These are phyloP conservation scores for Pachyrhynchus sulphureomaculatus DNA, from an alignment of 1,140 invertebrate species.

Conservation along the genomic window DNA sequence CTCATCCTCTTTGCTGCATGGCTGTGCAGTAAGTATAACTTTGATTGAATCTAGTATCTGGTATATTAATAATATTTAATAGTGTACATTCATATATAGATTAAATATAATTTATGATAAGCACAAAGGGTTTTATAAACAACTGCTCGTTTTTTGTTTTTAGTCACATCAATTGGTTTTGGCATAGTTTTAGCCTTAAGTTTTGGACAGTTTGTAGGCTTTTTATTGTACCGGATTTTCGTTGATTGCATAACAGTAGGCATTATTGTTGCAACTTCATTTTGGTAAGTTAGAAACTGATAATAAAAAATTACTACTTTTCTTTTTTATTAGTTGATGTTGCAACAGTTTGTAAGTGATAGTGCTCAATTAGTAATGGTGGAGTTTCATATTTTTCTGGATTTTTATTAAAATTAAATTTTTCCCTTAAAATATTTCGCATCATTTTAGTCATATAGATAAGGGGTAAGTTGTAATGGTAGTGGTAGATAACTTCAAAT, in stretches of 20 bases:
- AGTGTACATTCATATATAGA: too few species aligned
- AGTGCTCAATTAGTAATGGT: too few species aligned
- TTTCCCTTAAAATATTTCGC: too few species aligned
- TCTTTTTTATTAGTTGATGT: constrained; percentile 5
- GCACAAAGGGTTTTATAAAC: too few species aligned
- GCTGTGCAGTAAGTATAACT: constrained; percentile 72
- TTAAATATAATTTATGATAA: too few species aligned
- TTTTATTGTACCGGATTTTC: constrained; percentile 90
- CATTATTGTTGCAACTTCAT: constrained; percentile 81
- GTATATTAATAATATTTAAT: too few species aligned
- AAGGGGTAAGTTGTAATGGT: too few species aligned
- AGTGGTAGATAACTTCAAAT: too few species aligned
- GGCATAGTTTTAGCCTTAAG: constrained; percentile 77
- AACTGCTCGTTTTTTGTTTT: constrained; percentile 52
- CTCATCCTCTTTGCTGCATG: constrained; percentile 87
- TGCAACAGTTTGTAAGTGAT: too few species aligned
- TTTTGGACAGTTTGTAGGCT: constrained; percentile 76
- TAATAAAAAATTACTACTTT: constrained; percentile 5
- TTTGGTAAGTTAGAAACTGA: constrained; percentile 71
- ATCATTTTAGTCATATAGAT: too few species aligned
- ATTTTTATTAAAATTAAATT: too few species aligned
- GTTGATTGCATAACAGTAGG: constrained; percentile 92
- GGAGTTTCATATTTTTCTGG: too few species aligned
- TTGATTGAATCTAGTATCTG: background rate
- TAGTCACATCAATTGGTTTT: constrained; percentile 91